Evolutionary conservation across 2,888 invertebrate species (phyloP).

Genomic region (Scaptomyza polygonia): DNA sequence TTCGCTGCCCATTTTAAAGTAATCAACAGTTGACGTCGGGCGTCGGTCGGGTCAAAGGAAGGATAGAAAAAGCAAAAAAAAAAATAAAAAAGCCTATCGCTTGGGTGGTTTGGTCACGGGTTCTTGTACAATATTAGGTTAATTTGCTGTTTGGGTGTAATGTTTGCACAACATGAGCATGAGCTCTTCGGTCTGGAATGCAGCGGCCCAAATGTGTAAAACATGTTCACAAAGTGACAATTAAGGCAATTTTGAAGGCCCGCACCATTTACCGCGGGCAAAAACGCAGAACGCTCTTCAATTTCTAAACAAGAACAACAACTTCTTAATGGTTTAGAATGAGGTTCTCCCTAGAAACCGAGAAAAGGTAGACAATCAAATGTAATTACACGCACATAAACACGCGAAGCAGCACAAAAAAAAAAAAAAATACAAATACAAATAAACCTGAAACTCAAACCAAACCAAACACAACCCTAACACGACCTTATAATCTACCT

Average conservation of each 20-base stretch:
- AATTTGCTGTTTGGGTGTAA: constrained; percentile 36
- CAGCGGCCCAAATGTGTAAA: constrained; percentile 64
- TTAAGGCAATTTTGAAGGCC: constrained; percentile 69
- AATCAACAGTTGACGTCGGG: constrained; percentile 57
- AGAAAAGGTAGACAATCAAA: constrained; percentile 69
- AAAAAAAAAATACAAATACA: constrained; percentile 53
- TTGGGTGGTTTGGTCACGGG: not conserved
- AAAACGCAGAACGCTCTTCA: constrained; percentile 35
- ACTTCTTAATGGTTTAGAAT: constrained; percentile 54
- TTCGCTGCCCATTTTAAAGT: constrained; percentile 65
- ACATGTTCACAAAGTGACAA: constrained; percentile 75
- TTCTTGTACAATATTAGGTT: constrained; percentile 39
- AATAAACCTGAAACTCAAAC: constrained; percentile 44
- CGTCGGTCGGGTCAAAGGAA: not conserved
- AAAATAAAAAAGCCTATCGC: not conserved
- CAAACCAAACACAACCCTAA: not conserved
- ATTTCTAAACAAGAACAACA: constrained; percentile 56
- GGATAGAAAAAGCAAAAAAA: not conserved
- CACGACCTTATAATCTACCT: constrained; percentile 8
- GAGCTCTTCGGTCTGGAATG: constrained; percentile 50
- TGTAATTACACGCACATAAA: constrained; percentile 78
- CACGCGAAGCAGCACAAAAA: constrained; percentile 70
- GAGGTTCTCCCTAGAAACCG: constrained; percentile 6
- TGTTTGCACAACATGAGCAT: constrained; percentile 56
- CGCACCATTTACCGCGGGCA: constrained; percentile 55